Evolutionary conservation across 2,888 invertebrate genomes (phyloP), one percentile per base, ranked within the genome.

Genomic region (Lasioglossum malachurum): DNA sequence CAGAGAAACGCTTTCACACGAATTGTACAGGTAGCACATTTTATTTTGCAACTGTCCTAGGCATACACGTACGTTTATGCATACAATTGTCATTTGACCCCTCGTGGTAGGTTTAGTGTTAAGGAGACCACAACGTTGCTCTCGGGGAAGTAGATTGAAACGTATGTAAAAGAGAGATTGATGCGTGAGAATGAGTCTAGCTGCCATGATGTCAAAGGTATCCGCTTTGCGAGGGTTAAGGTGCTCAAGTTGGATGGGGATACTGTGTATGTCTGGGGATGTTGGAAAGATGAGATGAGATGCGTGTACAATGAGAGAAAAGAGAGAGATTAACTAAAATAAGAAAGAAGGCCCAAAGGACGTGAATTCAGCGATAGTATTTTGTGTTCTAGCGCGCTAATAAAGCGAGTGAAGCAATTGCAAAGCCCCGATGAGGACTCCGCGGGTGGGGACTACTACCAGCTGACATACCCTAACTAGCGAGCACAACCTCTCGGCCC

Each of bases 321-420:
- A 64, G 35, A 75, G 71, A 64, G 2, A 82, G 57, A 69, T 38
- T 23, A 83, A 69, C 10, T 57, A 71, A 83, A 76, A 31, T 79
- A 71, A 71, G 53, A 72, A 72, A 73, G 75, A 73, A 76, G 41
- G 80, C 78, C 77, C 60, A 46, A 41, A 87, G 74, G 64, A 78
- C 80, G 79, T 80, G 72, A 90, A 89, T 89, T 91, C 89, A 91
- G 91, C 88, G 89, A 91, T 88, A 91, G 91, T 91, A 87, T 95
- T 95, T 94, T 95, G 94, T 94, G 94, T 95, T 95, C 94, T 95
- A 95, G 95, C 93, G 94, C 93, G 94, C 94, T 94, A 92, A 92
- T 94, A 94, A 94, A 94, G 91, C 94, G 92, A 94, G 94, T 93
- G 94, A 94, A 93, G 94, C 94, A 94, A 94, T 93, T 93, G 93